Evolutionary conservation across 1,140 invertebrate species (phyloP).

Genomic region (Drosophila virilis): DNA sequence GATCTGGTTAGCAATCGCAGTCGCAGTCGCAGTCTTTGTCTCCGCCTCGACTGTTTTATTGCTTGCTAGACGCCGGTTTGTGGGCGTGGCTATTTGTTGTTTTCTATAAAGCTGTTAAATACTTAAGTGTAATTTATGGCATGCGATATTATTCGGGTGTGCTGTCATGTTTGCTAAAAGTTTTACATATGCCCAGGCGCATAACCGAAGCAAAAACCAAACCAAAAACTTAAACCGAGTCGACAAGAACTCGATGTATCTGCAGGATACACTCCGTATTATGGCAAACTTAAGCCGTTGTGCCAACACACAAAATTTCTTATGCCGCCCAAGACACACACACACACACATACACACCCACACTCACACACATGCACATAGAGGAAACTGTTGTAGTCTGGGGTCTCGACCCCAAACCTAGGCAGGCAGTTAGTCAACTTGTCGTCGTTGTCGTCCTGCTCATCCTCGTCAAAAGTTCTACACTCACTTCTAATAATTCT

Average conservation of each 20-base stretch:
- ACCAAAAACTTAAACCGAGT: constrained; percentile 49
- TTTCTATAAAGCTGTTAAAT: constrained; percentile 76
- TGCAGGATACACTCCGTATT: constrained; percentile 26
- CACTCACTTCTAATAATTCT: constrained; percentile 60
- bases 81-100: constrained; percentile 57
- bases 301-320: constrained; percentile 51
- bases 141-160: constrained; percentile 77
- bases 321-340: constrained; percentile 37
- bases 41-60: constrained; percentile 55
- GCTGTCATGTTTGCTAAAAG: constrained; percentile 75
- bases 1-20: not conserved
- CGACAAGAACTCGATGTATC: constrained; percentile 34
- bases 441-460: constrained; percentile 36
- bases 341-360: not conserved
- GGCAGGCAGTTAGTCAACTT: constrained; percentile 53
- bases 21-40: constrained; percentile 16
- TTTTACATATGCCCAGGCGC: constrained; percentile 68
- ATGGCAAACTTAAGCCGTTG: constrained; percentile 9
- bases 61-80: constrained; percentile 34
- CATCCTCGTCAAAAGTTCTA: constrained; percentile 27
- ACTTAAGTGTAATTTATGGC: constrained; percentile 81
- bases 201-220: constrained; percentile 28
- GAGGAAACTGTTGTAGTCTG: not conserved
- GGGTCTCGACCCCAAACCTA: constrained; percentile 19
- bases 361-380: not conserved